Conservation (phyloP, 2,888 invertebrate species). For the Lampropteryx suffumata region DNA sequence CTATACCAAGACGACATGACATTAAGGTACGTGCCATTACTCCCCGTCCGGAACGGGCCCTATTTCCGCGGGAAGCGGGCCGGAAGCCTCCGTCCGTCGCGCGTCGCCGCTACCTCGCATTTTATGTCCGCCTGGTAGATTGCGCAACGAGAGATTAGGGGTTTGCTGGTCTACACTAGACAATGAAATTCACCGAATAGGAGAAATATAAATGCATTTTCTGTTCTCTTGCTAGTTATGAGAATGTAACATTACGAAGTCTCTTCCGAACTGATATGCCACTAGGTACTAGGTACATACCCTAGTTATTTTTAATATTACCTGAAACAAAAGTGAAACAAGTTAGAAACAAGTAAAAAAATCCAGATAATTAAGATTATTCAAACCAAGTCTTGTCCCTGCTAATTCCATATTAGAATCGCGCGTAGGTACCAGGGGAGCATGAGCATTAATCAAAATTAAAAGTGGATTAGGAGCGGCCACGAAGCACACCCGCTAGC, state of each 20-base stretch:
- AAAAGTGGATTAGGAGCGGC: constrained; percentile 71
- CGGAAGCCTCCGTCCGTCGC: constrained; percentile 68
- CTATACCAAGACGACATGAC: constrained; percentile 68
- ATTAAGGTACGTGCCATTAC: constrained; percentile 63
- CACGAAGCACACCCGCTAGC: constrained; percentile 42
- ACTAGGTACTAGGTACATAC: no score
- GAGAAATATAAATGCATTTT: neutral
- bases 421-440: constrained; percentile 36
- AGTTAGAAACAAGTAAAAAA: neutral
- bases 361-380: constrained; percentile 9
- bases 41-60: constrained; percentile 72
- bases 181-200: no score
- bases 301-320: neutral
- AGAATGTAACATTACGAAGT: no score
- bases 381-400: constrained; percentile 19
- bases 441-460: constrained; percentile 80
- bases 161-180: constrained; percentile 6
- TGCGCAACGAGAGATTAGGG: constrained; percentile 25
- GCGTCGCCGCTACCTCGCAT: constrained; percentile 53
- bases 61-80: constrained; percentile 79
- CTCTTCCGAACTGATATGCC: no score
- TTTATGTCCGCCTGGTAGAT: constrained; percentile 61
- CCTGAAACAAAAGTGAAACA: constrained; percentile 18
- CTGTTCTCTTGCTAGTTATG: no score
- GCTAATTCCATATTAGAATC: constrained; percentile 43